Conservation (phyloP, 2,888 invertebrate genomes). For the Mechanitis mazaeus region DNA sequence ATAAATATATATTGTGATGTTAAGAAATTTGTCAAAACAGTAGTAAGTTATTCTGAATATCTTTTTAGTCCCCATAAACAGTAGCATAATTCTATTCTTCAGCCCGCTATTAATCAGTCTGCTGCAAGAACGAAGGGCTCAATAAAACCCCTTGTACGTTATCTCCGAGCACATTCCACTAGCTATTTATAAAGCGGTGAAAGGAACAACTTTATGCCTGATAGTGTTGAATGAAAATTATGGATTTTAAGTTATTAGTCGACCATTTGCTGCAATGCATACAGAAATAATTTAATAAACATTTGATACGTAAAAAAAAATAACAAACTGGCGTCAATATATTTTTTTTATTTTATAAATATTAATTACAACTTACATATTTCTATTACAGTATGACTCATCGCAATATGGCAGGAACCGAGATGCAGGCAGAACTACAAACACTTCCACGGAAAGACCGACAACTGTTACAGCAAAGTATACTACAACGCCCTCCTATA, state of each 20-base stretch:
- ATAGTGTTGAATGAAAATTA: slow-evolving; percentile 56
- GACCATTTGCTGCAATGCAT: slow-evolving; percentile 11
- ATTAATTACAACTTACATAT: not conserved
- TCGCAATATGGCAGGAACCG: slow-evolving; percentile 59
- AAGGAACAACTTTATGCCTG: slow-evolving; percentile 52
- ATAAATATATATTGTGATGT: not conserved
- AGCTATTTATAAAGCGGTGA: slow-evolving; percentile 62
- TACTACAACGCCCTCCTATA: slow-evolving; percentile 59
- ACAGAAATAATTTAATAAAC: slow-evolving; percentile 8
- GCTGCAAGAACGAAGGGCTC: slow-evolving; percentile 45
- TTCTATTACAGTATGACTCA: slow-evolving; percentile 63
- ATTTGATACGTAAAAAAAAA: not conserved
- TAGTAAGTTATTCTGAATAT: not conserved
- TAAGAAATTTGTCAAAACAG: not conserved
- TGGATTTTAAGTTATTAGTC: slow-evolving; percentile 32
- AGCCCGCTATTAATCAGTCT: slow-evolving; percentile 48
- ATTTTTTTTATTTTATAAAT: too few species aligned
- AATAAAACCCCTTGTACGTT: slow-evolving; percentile 49
- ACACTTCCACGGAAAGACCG: slow-evolving; percentile 49
- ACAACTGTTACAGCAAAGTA: slow-evolving; percentile 70
- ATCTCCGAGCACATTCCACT: slow-evolving; percentile 53
- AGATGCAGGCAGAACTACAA: slow-evolving; percentile 47
- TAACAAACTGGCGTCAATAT: too few species aligned
- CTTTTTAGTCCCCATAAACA: slow-evolving; percentile 18
- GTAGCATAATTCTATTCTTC: slow-evolving; percentile 32